Conservation (phyloP, 2,797 vertebrate genomes). For the Sebastiscus tertius region DNA sequence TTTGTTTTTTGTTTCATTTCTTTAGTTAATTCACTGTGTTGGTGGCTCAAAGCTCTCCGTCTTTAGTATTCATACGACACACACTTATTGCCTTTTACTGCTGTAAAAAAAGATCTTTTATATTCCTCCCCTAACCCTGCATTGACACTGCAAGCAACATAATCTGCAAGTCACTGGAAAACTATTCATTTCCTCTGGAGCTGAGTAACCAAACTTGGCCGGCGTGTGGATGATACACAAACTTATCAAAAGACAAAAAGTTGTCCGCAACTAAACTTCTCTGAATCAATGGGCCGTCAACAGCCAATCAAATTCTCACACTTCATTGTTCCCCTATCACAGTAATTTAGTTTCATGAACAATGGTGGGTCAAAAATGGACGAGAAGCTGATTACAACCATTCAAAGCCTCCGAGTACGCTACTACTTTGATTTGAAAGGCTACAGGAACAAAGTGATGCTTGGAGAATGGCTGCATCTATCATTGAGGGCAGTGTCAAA, state of each 20-base stretch:
- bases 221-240: constrained; percentile 7
- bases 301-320: constrained; percentile 34
- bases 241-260: constrained; percentile 38
- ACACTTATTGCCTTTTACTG: neutral
- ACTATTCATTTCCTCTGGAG: neutral
- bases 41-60: neutral
- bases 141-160: constrained; percentile 6
- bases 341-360: constrained; percentile 45
- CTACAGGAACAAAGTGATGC: constrained; percentile 17
- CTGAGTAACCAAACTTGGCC: constrained; percentile 18
- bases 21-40: neutral
- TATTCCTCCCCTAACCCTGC: neutral
- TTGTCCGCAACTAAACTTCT: constrained; percentile 16
- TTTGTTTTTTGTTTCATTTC: constrained; percentile 24
- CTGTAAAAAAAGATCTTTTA: neutral
- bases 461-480: constrained; percentile 23
- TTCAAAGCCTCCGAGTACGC: constrained; percentile 36
- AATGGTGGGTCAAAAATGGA: constrained; percentile 37
- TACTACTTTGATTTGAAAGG: constrained; percentile 47
- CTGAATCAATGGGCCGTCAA: neutral
- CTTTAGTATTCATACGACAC: constrained; percentile 29
- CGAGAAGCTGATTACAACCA: constrained; percentile 49
- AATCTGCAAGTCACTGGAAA: constrained; percentile 37
- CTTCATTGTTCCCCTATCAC: constrained; percentile 13
- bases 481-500: constrained; percentile 45